Evolutionary conservation across 2,797 vertebrate genomes (phyloP), one percentile per base, ranked within the genome.

Genomic region (Melanotaenia maccullochi): DNA sequence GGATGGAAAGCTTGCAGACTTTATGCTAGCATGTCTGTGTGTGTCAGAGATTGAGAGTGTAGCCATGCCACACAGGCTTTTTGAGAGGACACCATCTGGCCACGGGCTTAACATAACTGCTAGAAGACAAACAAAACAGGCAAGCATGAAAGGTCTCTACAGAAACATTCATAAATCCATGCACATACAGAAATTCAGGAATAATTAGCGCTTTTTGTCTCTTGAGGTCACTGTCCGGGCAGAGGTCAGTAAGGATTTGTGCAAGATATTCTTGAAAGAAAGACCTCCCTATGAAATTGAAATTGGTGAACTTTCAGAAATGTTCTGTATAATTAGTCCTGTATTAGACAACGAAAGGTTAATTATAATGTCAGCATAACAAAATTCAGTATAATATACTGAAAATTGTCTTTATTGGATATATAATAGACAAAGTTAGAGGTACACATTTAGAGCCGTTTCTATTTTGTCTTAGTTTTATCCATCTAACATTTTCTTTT

Each of bases 71-170:
- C 62, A 69, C 47, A 77, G 73, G 64, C 67, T 83, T 85, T 81
- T 86, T 81, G 75, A 66, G 71, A 84, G 82, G 82, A 82, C 81
- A 86, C 87, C 76, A 85, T 86, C 85, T 90, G 89, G 83, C 56
- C 56, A 33, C 16, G 1, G 25, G 33, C 54, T 65, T 57, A 59
- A 78, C 75, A 81, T 80, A 77, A 85, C 81, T 82, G 57, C 77
- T 66, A 42, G 47, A 70, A 78, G 66, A 83, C 65, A 79, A 84
- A 87, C 56, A 81, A 76, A 82, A 67, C 68, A 65, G 12, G 52
- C 64, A 22, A 69, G 62, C 28, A 68, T 65, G 28, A 54, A 78
- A 70, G 18, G 75, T 56, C 56, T 44, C 63, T 5, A 14, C 36
- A 69, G 24, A 62, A 18, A 62, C 38, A 71, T 6, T 22, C 24